Evolutionary conservation across 2,113 vertebrate genomes (phyloP).

Genomic region (Seriola rivoliana): DNA sequence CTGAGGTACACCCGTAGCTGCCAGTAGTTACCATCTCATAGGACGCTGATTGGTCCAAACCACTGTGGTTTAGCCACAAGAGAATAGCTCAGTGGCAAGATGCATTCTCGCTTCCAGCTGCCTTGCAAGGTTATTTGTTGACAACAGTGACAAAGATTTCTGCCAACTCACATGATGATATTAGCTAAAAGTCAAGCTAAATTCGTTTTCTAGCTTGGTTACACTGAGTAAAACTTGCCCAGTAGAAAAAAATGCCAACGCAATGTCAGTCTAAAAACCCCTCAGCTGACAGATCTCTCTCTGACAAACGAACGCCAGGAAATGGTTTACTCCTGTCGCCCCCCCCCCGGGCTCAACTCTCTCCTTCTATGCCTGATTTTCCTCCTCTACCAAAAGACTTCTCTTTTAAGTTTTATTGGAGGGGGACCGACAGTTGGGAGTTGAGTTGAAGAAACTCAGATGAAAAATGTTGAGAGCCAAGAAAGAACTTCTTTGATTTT

Average conservation of each 20-base stretch:
- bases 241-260: slow-evolving; percentile 41
- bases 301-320: slow-evolving; percentile 27
- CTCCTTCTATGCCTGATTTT: slow-evolving; percentile 14
- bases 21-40: too few species aligned
- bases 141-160: neutral
- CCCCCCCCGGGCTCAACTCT: slow-evolving; percentile 12
- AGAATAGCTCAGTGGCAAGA: too few species aligned
- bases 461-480: slow-evolving; percentile 22
- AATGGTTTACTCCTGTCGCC: slow-evolving; percentile 21
- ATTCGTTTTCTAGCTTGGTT: neutral
- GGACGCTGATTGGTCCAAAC: too few species aligned
- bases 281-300: slow-evolving; percentile 19
- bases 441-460: slow-evolving; percentile 20
- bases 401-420: slow-evolving; percentile 37
- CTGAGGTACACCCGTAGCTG: too few species aligned
- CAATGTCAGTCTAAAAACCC: slow-evolving; percentile 12
- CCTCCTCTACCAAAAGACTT: slow-evolving; percentile 29
- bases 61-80: too few species aligned
- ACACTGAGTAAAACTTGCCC: neutral
- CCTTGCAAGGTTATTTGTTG: too few species aligned
- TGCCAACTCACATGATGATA: neutral
- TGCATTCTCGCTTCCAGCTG: too few species aligned
- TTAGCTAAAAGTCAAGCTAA: neutral
- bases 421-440: slow-evolving; percentile 34
- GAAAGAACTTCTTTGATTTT: slow-evolving; percentile 41